Base-by-base conservation (phyloP, 2,797 vertebrate species). In the Moxostoma hubbsi region DNA sequence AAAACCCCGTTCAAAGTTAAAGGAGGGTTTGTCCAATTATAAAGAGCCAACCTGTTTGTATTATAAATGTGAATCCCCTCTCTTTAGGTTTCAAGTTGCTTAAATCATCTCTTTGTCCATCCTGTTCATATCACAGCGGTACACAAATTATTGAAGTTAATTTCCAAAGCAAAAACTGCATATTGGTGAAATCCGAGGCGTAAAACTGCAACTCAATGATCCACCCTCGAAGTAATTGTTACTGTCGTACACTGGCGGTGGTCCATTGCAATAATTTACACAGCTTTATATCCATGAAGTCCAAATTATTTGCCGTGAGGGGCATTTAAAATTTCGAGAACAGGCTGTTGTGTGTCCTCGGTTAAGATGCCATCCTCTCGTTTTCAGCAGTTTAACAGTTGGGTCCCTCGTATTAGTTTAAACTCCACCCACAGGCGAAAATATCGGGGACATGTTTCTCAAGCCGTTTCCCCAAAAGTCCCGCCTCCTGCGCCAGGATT, bases 371-470 rank as follows among this genome's bases (percentile, higher is more conserved):
- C 53, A 61, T 43, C 18, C 43, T 66, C 5, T 13, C 15, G 6
- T 16, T 8, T 83, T 83, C 73, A 36, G 66, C n/a, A 0, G 73
- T 84, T 85, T 16, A 55, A 63, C 55, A 55, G 24, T 36, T 6
- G 15, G 12, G 16, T 12, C 72, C 53, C 24, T 62, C 15, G 43
- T 68, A 46, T 59, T 81, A 82, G 75, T 69, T 59, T 57, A 89
- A 8, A 79, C 93, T 90, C 92, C 92, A 89, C 92, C 92, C 84
- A 82, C 2, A 24, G 24, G 24, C 24, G 24, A 24, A 24, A 24
- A 24, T 24, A 24, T 24, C 24, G 24, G 24, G 24, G 24, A 24
- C 24, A 18, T 18, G 24, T 24, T 24, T 24, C 24, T 24, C 24
- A 24, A 24, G 24, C 24, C 24, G 24, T 24, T 24, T 24, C 2